Conservation (phyloP, 2,797 vertebrate species). For the Oreortyx pictus region DNA sequence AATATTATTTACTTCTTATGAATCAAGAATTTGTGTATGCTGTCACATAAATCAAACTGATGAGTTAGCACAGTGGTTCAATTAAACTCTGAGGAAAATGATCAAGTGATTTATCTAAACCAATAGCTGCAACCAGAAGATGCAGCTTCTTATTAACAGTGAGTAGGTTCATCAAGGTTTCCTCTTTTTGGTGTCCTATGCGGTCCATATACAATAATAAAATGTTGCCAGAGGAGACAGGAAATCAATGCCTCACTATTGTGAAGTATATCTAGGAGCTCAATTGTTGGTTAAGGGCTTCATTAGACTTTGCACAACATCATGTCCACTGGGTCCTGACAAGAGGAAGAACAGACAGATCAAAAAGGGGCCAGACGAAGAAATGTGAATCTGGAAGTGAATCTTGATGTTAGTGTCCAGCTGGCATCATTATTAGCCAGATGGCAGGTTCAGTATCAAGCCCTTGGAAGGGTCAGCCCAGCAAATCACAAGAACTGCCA, state of each 20-base stretch:
- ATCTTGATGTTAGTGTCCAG: slow-evolving; percentile 57
- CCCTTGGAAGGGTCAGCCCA: slow-evolving; percentile 51
- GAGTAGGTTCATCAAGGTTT: background rate
- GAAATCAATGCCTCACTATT: background rate
- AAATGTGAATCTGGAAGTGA: slow-evolving; percentile 43
- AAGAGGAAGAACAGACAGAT: slow-evolving; percentile 10
- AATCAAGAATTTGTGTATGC: slow-evolving; percentile 4
- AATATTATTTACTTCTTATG: slow-evolving; percentile 10
- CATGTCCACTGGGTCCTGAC: background rate
- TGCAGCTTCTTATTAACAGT: background rate
- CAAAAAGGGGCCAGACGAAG: slow-evolving; percentile 45
- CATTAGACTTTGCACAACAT: background rate
- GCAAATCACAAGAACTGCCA: slow-evolving; percentile 36
- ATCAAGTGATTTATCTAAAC: slow-evolving; percentile 27
- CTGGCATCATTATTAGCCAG: slow-evolving; percentile 60
- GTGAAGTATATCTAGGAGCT: slow-evolving; percentile 5
- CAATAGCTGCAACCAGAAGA: background rate
- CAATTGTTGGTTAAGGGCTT: slow-evolving; percentile 3
- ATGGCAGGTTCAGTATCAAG: slow-evolving; percentile 58
- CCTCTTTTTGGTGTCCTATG: background rate
- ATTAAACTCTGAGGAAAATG: slow-evolving; percentile 31
- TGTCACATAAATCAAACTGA: slow-evolving; percentile 24
- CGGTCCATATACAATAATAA: background rate
- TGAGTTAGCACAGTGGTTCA: background rate
- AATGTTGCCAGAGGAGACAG: background rate